Conservation (phyloP, 2,113 vertebrate species). For the Nycticorax nycticorax region DNA sequence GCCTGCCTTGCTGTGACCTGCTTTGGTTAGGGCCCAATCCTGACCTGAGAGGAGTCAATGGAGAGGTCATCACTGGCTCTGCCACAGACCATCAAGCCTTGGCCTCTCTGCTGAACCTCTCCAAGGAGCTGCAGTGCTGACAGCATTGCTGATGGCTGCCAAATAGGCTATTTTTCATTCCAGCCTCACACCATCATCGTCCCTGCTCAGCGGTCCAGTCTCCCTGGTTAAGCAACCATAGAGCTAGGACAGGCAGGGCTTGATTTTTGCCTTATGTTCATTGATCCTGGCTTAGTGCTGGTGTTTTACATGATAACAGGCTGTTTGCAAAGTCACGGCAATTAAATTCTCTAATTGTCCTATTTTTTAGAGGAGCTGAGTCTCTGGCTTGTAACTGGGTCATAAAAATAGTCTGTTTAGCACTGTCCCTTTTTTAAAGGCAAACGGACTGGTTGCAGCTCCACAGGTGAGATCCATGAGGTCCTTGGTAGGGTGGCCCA, state of each 20-base stretch:
- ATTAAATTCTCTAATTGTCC: background rate
- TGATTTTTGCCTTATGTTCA: background rate
- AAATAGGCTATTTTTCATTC: background rate
- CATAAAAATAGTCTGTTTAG: background rate
- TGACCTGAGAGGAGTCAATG: background rate
- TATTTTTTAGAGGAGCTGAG: background rate
- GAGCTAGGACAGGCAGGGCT: background rate
- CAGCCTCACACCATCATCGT: background rate
- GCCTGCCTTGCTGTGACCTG: background rate
- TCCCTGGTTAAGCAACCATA: background rate
- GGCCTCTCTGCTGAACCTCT: background rate
- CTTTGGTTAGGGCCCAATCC: background rate
- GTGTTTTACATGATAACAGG: background rate
- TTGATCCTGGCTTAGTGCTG: background rate
- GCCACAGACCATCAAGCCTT: background rate
- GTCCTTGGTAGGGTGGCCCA: background rate
- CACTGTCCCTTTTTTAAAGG: background rate
- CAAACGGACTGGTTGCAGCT: background rate
- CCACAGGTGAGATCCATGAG: background rate
- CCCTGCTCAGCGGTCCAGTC: background rate
- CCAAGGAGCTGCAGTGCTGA: background rate
- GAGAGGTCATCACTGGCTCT: background rate
- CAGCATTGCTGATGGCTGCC: background rate
- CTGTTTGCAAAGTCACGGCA: background rate
- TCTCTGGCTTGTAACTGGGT: background rate